Base-by-base conservation (phyloP, 1,140 invertebrate genomes). In the Amyelois transitella region DNA sequence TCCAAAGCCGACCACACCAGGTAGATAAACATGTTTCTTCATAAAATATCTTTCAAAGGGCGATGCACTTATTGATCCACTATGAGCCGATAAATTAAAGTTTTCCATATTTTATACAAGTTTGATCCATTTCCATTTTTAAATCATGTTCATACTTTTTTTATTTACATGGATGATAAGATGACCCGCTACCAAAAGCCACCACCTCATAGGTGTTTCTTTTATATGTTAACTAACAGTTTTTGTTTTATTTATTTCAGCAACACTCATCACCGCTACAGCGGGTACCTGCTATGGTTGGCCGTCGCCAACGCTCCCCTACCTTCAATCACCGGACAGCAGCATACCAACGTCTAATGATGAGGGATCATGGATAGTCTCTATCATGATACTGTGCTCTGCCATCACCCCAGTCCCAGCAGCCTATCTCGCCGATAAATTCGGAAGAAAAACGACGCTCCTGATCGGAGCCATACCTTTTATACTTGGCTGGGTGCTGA, bases 371-470 rank as follows among this genome's bases (percentile, higher is more conserved):
- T 93, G 92, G 92, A 88, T 94, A 51, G 90, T 90, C 1, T 89
- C 91, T 2, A 83, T 91, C 25, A 82, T 89, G 88, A 89, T 89
- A 62, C 72, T 89, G 12, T 89, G 81, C 60, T 89, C 88, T 5
- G 81, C 85, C 7, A 55, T 89, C 51, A 89, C 84, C 24, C 86
- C 88, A 2, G 70, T 89, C 1, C 88, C 88, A 8, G 81, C 88
- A 2, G 88, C 86, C 18, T 89, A 89, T 64, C 66, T 85, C 47
- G 85, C 86, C 38, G 88, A 89, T 60, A 79, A 74, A 25, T 85
- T 92, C 57, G 95, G 95, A 4, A 88, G 94, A 18, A 95, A 94
- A 73, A 86, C 82, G 1, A 91, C 92, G 1, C 89, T 96, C 1
- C 75, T 93, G 1, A 59, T 92, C 6, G 89, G 91, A 7, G 90